Evolutionary conservation across 2,797 vertebrate species (phyloP), one percentile per base, ranked within the genome.

Genomic region (Urosaurus nigricauda): DNA sequence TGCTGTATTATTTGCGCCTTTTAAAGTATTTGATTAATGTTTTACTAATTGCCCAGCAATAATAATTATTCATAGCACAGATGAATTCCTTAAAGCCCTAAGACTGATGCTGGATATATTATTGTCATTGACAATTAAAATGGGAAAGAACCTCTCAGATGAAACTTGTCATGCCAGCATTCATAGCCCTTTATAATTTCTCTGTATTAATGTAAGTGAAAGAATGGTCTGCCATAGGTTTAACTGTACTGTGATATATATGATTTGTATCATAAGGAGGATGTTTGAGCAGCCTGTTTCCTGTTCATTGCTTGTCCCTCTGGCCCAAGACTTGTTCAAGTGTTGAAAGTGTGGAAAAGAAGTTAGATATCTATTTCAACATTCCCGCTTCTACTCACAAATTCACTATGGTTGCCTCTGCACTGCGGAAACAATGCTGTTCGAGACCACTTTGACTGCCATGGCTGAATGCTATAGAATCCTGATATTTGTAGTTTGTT

Each of bases 41-140:
- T 77, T 88, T 77, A 83, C 81, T 88, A 88, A 88, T 88, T 88
- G 81, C 73, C n/a, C 58, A 19, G 79, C 79, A 88, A 83, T 88
- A 83, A 78, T 83, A 77, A 88, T 88, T 83, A 88, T 75, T 88
- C 87, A 88, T 83, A 77, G 73, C 29, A 51, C 80, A 83, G 87
- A 88, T 83, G 71, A 29, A 77, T 88, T 88, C 40, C 58, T 75
- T 88, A 83, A 88, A 83, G 60, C 60, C 32, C 60, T 53, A 77
- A 78, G 43, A 83, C n/a, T 83, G 87, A 83, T 68, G 80, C 73
- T 83, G 35, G 73, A 77, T 83, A 88, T 77, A 77, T 88, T 77
- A 65, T 88, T 88, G 71, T 77, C 73, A 78, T 32, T 68, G 80
- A 53, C 80, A 81, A 83, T 88, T 88, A 88, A 83, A 88, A 77